Conservation (phyloP, 1,140 invertebrate genomes). For the Agrilus planipennis region DNA sequence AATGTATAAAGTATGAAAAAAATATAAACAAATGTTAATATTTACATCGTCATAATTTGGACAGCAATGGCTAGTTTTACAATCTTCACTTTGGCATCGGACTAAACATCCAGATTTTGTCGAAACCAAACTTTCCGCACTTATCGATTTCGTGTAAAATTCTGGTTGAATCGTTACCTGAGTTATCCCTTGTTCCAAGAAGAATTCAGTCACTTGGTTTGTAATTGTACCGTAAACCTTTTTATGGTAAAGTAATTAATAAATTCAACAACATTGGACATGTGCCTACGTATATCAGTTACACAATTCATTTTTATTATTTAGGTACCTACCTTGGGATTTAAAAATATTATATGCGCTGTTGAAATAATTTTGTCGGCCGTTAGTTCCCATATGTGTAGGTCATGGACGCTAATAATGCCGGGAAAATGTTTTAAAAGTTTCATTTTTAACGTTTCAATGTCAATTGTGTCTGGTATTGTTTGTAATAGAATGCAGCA, state of each 20-base stretch:
- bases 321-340: constrained; percentile 39
- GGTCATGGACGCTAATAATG: constrained; percentile 67
- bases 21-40: no score
- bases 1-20: no score
- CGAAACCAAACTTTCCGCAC: constrained; percentile 18
- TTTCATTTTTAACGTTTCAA: constrained; percentile 50
- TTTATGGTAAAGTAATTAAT: constrained; percentile 22
- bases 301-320: no score
- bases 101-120: constrained; percentile 23
- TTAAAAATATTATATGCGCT: constrained; percentile 59
- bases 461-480: constrained; percentile 67
- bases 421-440: constrained; percentile 60
- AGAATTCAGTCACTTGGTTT: constrained; percentile 53
- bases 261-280: background rate
- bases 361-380: constrained; percentile 57
- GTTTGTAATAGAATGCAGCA: constrained; percentile 68
- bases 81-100: constrained; percentile 27
- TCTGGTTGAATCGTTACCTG: constrained; percentile 70
- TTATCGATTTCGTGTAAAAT: constrained; percentile 39
- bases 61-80: constrained; percentile 28
- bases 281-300: background rate
- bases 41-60: constrained; percentile 19
- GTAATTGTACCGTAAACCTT: constrained; percentile 52
- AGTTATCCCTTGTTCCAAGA: constrained; percentile 59
- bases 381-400: constrained; percentile 71